A percentile compares a stretch with the other conserved stretches of the same genome.
These are phyloP conservation scores for Amyelois transitella DNA, from an alignment of 1,140 invertebrate genomes.

Conservation along the genomic window DNA sequence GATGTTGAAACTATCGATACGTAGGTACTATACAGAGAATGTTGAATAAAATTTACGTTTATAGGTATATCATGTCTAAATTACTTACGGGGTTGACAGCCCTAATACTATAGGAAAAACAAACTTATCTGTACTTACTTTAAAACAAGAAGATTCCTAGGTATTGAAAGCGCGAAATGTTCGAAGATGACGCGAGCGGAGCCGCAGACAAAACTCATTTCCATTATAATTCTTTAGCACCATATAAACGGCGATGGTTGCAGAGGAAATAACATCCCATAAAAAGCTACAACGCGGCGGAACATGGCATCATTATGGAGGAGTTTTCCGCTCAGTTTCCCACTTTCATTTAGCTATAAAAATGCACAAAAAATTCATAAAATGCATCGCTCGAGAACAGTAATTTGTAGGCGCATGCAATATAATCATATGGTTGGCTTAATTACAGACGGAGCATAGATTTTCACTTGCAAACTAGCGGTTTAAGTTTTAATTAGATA, in stretches of 20 bases:
- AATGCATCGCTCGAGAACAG: not conserved
- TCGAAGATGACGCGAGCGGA: too few relatives aligned
- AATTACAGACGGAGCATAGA: not conserved
- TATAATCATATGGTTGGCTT: not conserved
- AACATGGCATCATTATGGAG: not conserved
- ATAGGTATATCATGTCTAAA: too few relatives aligned
- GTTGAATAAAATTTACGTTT: too few relatives aligned
- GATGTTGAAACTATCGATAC: too few relatives aligned
- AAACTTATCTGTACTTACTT: too few relatives aligned
- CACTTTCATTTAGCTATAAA: constrained; percentile 6
- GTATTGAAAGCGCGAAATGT: too few relatives aligned
- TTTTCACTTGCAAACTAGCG: not conserved
- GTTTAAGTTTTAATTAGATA: not conserved
- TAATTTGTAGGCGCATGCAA: not conserved
- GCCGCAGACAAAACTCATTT: not conserved
- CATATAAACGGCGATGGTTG: not conserved
- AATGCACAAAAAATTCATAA: constrained; percentile 2
- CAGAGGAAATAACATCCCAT: not conserved
- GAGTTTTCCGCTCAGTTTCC: not conserved
- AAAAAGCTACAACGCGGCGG: not conserved
- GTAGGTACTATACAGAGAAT: too few relatives aligned
- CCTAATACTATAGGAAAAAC: too few relatives aligned
- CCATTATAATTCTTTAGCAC: not conserved
- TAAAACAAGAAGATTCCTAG: too few relatives aligned
- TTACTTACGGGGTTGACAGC: too few relatives aligned